These are phyloP conservation scores for Pollimyrus isidori DNA, from an alignment of 2,113 vertebrate genomes.

Conservation along the genomic window DNA sequence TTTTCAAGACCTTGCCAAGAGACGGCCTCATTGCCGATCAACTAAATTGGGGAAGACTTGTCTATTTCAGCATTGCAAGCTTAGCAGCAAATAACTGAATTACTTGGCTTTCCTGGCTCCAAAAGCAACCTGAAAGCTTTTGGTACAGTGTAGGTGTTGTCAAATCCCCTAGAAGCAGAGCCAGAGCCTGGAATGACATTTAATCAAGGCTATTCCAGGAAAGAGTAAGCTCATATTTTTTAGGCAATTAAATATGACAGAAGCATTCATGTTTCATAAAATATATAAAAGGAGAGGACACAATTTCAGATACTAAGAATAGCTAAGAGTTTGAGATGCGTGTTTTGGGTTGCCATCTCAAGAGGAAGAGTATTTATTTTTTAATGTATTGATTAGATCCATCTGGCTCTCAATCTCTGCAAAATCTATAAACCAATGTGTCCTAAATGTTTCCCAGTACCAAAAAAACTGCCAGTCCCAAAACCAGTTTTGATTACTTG, in stretches of 20 bases:
- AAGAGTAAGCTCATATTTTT: not conserved
- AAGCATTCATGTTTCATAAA: not conserved
- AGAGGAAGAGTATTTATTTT: not conserved
- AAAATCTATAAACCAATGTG: not conserved
- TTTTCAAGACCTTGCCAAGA: slow-evolving; percentile 44
- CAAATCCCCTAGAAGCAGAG: slow-evolving; percentile 34
- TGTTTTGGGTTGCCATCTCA: not conserved
- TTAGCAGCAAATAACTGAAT: slow-evolving; percentile 34
- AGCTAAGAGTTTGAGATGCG: not conserved
- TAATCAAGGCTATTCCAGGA: slow-evolving; percentile 31
- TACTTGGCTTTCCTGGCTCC: slow-evolving; percentile 43
- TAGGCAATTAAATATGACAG: not conserved
- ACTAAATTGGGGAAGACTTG: slow-evolving; percentile 48
- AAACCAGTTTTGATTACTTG: not conserved
- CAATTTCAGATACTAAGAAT: not conserved
- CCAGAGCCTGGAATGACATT: slow-evolving; percentile 11
- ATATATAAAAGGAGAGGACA: not conserved
- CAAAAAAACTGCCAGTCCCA: not conserved
- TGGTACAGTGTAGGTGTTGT: slow-evolving; percentile 32
- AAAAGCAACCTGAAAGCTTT: slow-evolving; percentile 32
- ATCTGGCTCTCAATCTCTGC: not conserved
- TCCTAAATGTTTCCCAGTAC: not conserved
- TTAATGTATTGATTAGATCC: not conserved
- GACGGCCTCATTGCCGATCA: slow-evolving; percentile 45
- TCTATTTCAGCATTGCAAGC: slow-evolving; percentile 30